phyloP scores from a whole-genome alignment of 2,113 vertebrate species.

The Phyllostomus discolor region DNA sequence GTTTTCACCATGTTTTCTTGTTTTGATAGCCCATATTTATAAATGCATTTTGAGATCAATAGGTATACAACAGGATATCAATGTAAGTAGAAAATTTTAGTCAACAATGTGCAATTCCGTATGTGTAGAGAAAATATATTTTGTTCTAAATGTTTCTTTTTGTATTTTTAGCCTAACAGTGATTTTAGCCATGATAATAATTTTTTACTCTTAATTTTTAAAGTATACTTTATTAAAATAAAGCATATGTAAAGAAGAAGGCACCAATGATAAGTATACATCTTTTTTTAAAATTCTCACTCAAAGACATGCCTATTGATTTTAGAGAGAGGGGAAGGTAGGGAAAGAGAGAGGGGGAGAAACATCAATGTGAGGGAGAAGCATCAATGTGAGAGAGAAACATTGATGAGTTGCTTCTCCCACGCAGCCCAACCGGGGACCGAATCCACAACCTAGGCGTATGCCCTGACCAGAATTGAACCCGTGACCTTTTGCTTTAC shows the following conservation, averaged over 20 bases:
- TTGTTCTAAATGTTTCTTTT: neutral
- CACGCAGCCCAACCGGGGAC: too few relatives aligned
- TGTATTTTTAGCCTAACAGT: neutral
- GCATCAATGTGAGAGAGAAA: too few relatives aligned
- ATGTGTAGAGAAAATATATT: neutral
- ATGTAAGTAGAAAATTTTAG: neutral
- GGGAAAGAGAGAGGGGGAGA: too few relatives aligned
- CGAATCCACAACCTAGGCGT: too few relatives aligned
- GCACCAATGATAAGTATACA: neutral
- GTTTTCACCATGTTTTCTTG: slow-evolving; percentile 10
- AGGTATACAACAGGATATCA: neutral
- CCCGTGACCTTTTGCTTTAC: too few relatives aligned
- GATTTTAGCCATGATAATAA: neutral
- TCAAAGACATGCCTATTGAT: too few relatives aligned
- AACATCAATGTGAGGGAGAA: too few relatives aligned
- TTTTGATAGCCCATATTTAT: neutral
- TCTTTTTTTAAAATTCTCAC: neutral
- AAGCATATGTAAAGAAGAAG: neutral
- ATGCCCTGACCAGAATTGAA: too few relatives aligned
- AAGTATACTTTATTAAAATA: neutral
- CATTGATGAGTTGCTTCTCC: too few relatives aligned
- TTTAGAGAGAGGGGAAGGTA: too few relatives aligned
- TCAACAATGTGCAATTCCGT: neutral
- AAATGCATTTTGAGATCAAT: neutral
- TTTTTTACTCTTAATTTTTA: neutral